These are phyloP conservation scores for Drosophila saltans DNA, from an alignment of 1,140 invertebrate genomes.

Conservation along the genomic window DNA sequence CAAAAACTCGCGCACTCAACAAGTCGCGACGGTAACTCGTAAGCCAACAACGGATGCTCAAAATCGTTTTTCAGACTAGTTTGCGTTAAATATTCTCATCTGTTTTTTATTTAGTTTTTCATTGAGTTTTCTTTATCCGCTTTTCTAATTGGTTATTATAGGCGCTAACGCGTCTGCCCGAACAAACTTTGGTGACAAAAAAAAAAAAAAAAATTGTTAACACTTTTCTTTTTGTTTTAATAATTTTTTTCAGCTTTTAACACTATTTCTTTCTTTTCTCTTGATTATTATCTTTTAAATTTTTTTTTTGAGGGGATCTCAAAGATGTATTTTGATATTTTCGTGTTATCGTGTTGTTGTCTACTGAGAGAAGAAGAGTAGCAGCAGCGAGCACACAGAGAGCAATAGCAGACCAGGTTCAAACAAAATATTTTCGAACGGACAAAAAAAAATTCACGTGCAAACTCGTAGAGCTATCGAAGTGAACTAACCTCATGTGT, in stretches of 20 bases:
- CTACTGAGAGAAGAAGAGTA: conserved; percentile 4
- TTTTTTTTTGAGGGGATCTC: conserved; percentile 18
- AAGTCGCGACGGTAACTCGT: conserved; percentile 33
- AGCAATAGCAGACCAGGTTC: conserved; percentile 14
- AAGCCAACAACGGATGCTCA: background rate
- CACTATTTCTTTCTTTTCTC: conserved; percentile 25
- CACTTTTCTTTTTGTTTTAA: background rate
- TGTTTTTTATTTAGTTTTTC: background rate
- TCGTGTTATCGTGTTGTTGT: conserved; percentile 10
- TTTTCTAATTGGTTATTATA: background rate
- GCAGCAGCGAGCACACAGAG: conserved; percentile 5
- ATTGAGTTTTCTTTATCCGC: background rate
- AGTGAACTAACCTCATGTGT: conserved; percentile 83
- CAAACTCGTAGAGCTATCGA: conserved; percentile 83
- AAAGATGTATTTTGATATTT: conserved; percentile 10
- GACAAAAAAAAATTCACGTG: conserved; percentile 78
- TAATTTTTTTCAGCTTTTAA: background rate
- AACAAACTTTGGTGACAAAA: conserved; percentile 5
- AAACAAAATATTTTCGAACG: conserved; percentile 45
- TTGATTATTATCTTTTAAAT: conserved; percentile 1
- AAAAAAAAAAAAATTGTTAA: conserved; percentile 2
- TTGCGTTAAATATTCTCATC: background rate
- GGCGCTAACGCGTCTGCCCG: background rate
- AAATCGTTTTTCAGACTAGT: background rate
- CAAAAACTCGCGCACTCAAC: conserved; percentile 47